These are phyloP conservation scores for Onychomys leucogaster DNA, from an alignment of 2,797 vertebrate genomes.

Conservation along the genomic window DNA sequence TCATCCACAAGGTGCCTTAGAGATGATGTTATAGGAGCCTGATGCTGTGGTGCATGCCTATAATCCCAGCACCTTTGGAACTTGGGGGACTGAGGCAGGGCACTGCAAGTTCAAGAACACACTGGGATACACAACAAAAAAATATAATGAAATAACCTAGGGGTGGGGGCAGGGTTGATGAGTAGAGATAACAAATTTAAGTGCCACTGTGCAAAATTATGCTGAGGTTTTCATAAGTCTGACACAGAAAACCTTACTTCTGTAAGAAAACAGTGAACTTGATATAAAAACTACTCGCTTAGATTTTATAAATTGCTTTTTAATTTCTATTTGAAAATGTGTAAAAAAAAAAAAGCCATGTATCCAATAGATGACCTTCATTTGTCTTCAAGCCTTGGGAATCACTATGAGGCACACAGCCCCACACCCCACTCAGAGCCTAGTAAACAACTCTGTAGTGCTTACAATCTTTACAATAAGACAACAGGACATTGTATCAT, in stretches of 20 bases:
- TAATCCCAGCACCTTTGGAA: neutral
- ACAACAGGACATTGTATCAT: neutral
- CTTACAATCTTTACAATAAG: slow-evolving; percentile 2
- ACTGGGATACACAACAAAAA: neutral
- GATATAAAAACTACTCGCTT: slow-evolving; percentile 10
- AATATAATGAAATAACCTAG: neutral
- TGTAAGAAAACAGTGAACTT: neutral
- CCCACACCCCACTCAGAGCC: neutral
- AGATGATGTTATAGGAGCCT: neutral
- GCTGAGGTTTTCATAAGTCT: neutral
- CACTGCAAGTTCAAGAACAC: neutral
- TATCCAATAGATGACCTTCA: neutral
- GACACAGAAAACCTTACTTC: neutral
- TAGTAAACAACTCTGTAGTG: neutral
- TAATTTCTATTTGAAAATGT: slow-evolving; percentile 51
- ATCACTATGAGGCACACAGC: accelerated
- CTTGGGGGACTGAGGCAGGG: neutral
- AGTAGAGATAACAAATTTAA: neutral
- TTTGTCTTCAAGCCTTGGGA: neutral
- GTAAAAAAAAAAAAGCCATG: neutral
- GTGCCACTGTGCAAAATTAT: neutral
- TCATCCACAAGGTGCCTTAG: neutral
- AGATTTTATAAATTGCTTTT: slow-evolving; percentile 28
- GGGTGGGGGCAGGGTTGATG: neutral
- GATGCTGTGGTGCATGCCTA: neutral